Evolutionary conservation across 2,888 invertebrate species (phyloP).

Genomic region (Agrochola lota): DNA sequence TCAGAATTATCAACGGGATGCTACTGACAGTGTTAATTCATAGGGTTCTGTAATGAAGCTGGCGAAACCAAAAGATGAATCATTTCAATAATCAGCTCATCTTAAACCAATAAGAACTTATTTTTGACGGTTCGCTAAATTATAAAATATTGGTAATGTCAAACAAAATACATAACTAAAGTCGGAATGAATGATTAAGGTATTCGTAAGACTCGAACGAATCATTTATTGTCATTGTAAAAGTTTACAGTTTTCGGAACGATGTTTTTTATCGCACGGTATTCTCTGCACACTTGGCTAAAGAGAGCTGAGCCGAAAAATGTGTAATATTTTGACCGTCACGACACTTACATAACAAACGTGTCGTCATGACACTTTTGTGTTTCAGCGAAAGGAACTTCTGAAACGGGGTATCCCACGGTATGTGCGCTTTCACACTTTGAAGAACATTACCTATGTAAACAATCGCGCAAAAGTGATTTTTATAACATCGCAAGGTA

Average conservation of each 20-base stretch:
- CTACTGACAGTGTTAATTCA: conserved; percentile 52
- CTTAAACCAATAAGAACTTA: background rate
- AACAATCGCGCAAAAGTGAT: background rate
- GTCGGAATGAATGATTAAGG: background rate
- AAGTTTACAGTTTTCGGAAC: background rate
- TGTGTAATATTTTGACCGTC: too few relatives aligned
- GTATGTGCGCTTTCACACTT: background rate
- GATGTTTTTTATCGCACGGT: too few relatives aligned
- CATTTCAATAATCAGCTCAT: conserved; percentile 21
- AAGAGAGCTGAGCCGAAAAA: too few relatives aligned
- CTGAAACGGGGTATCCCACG: too few relatives aligned
- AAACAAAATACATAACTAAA: background rate
- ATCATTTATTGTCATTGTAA: conserved; percentile 19
- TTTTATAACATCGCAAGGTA: background rate
- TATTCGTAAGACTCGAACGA: background rate
- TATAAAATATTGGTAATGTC: background rate
- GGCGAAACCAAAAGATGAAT: conserved; percentile 47
- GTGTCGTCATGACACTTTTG: too few relatives aligned
- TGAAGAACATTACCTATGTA: background rate
- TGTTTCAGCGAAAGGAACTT: too few relatives aligned
- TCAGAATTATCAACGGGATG: conserved; percentile 59
- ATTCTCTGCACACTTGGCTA: too few relatives aligned
- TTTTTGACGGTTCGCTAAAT: conserved; percentile 5
- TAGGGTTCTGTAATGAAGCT: conserved; percentile 51
- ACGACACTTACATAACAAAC: too few relatives aligned